Evolutionary conservation across 2,888 invertebrate genomes (phyloP).

Genomic region (Tetramorium bicarinatum): DNA sequence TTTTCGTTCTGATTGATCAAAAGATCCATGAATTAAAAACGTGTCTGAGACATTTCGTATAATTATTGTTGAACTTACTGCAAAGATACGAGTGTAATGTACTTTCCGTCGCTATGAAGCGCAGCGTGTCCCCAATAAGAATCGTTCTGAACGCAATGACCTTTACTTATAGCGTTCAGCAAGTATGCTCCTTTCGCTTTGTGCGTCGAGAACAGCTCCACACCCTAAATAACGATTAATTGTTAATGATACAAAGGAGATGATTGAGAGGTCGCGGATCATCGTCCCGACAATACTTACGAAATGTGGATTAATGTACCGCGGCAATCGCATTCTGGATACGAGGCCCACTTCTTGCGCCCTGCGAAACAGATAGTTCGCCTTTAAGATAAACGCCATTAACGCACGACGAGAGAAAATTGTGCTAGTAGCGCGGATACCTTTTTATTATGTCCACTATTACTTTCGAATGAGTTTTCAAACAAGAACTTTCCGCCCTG

Average conservation of each 20-base stretch:
- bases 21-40: not conserved
- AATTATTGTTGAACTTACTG: constrained; percentile 87
- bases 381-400: not conserved
- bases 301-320: constrained; percentile 90
- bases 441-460: constrained; percentile 90
- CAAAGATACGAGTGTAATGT: constrained; percentile 90
- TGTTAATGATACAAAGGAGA: not conserved
- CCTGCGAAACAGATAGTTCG: constrained; percentile 73
- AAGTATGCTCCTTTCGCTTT: constrained; percentile 91
- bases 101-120: constrained; percentile 88
- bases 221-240: constrained; percentile 87
- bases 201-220: constrained; percentile 91
- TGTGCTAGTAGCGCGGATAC: constrained; percentile 78
- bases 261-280: not conserved
- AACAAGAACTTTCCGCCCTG: constrained; percentile 88
- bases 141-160: constrained; percentile 90
- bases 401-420: not conserved
- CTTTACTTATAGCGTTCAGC: constrained; percentile 89
- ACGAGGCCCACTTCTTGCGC: constrained; percentile 85
- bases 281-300: constrained; percentile 83
- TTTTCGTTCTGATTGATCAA: not conserved
- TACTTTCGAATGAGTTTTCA: constrained; percentile 89
- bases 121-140: constrained; percentile 91
- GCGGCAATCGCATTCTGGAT: constrained; percentile 89
- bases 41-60: not conserved